Evolutionary conservation across 2,113 vertebrate genomes (phyloP).

Genomic region (Lasiurus cinereus): DNA sequence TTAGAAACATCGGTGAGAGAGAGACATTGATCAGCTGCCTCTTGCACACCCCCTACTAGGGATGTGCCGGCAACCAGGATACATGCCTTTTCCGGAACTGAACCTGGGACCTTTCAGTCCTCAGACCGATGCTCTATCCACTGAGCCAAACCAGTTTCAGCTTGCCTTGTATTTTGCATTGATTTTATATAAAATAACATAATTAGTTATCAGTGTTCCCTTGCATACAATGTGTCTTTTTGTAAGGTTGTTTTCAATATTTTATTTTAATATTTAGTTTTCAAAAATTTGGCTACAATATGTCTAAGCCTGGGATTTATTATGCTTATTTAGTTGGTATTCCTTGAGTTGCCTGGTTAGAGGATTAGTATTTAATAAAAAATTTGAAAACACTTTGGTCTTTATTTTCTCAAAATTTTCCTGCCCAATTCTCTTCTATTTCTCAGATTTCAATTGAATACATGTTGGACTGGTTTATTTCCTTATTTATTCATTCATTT

Average conservation of each 20-base stretch:
- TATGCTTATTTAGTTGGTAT: not conserved
- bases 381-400: not conserved
- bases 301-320: not conserved
- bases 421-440: not conserved
- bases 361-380: not conserved
- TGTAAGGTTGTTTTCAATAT: not conserved
- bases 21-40: too few relatives aligned
- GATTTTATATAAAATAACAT: not conserved
- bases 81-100: too few relatives aligned
- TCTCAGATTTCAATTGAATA: not conserved
- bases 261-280: constrained; percentile 19
- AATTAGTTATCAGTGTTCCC: not conserved
- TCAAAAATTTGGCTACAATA: not conserved
- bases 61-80: too few relatives aligned
- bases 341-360: not conserved
- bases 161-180: not conserved
- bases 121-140: too few relatives aligned
- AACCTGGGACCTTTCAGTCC: too few relatives aligned
- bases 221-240: not conserved
- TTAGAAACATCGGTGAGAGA: too few relatives aligned
- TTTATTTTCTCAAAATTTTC: constrained; percentile 19
- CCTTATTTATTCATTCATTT: not conserved
- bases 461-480: not conserved
- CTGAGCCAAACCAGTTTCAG: too few relatives aligned
- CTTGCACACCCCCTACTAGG: too few relatives aligned